Evolutionary conservation across 1,140 invertebrate genomes (phyloP).

Genomic region (Globodera ellingtonae): DNA sequence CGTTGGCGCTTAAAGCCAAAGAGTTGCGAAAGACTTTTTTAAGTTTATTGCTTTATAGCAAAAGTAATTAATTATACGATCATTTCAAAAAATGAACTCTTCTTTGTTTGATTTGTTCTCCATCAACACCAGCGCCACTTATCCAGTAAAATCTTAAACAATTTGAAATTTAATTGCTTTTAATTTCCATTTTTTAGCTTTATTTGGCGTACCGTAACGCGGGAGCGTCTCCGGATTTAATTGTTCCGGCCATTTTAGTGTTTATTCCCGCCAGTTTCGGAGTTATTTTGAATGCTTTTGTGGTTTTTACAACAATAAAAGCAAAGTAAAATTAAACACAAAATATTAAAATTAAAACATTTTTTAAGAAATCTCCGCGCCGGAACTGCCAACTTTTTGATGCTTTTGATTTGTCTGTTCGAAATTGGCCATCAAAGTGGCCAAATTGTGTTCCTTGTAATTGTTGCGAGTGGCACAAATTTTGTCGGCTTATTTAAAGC

Average conservation of each 20-base stretch:
- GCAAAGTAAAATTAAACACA: neutral
- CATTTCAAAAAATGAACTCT: too few species aligned
- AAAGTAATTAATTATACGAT: too few species aligned
- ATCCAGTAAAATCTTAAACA: neutral
- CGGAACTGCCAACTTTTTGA: constrained; percentile 21
- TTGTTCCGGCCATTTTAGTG: neutral
- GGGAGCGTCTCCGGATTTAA: neutral
- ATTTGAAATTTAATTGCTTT: neutral
- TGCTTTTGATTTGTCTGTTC: constrained; percentile 23
- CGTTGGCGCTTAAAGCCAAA: too few species aligned
- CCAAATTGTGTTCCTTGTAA: constrained; percentile 16
- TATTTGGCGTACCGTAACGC: neutral
- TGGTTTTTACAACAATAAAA: constrained; percentile 11
- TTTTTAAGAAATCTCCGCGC: neutral
- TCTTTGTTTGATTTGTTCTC: too few species aligned
- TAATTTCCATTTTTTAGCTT: neutral
- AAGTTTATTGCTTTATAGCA: too few species aligned
- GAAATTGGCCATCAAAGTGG: constrained; percentile 17
- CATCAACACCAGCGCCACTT: neutral
- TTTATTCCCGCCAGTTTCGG: neutral
- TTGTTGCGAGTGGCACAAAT: constrained; percentile 16
- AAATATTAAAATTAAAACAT: neutral
- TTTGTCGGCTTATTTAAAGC: constrained; percentile 13
- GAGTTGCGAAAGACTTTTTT: too few species aligned
- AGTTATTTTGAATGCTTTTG: constrained; percentile 17